Conservation (phyloP, 1,140 invertebrate genomes). For the Drosophila melanica region DNA sequence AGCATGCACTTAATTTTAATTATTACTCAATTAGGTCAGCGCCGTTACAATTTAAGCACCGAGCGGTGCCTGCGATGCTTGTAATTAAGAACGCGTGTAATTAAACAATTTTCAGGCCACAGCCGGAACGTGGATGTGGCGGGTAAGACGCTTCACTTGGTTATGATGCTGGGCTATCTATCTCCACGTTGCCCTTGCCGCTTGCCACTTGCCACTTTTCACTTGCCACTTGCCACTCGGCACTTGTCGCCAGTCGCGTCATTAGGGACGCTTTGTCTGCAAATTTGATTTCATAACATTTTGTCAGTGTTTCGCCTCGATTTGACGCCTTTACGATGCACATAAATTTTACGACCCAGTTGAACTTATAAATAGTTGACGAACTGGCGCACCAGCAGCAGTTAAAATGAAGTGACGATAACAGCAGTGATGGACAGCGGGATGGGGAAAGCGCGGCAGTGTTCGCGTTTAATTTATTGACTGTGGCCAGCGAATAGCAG, state of each 20-base stretch:
- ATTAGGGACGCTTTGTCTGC: conserved; percentile 74
- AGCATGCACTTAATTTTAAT: conserved; percentile 77
- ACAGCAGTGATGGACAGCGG: neutral
- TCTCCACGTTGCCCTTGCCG: conserved; percentile 29
- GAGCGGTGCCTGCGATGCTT: conserved; percentile 41
- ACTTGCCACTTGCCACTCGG: conserved; percentile 19
- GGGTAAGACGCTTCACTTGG: conserved; percentile 4
- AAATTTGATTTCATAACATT: conserved; percentile 82
- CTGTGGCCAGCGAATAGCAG: conserved; percentile 1
- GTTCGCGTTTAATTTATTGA: conserved; percentile 13
- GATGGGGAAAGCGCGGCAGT: too few species aligned
- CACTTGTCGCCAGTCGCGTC: conserved; percentile 38
- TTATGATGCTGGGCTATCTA: conserved; percentile 13
- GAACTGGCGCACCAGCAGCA: conserved; percentile 38
- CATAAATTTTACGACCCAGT: conserved; percentile 73
- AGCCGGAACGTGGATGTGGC: conserved; percentile 5
- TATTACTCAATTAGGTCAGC: conserved; percentile 80
- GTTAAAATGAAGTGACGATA: conserved; percentile 51
- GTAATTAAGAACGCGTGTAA: conserved; percentile 53
- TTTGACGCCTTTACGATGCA: conserved; percentile 69
- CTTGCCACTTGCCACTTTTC: conserved; percentile 2
- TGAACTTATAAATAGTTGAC: conserved; percentile 77
- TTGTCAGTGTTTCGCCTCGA: conserved; percentile 62
- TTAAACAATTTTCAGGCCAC: conserved; percentile 66
- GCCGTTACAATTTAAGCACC: conserved; percentile 63